Evolutionary conservation across 2,797 vertebrate species (phyloP), one percentile per base, ranked within the genome.

Genomic region (Cossypha polioptera): DNA sequence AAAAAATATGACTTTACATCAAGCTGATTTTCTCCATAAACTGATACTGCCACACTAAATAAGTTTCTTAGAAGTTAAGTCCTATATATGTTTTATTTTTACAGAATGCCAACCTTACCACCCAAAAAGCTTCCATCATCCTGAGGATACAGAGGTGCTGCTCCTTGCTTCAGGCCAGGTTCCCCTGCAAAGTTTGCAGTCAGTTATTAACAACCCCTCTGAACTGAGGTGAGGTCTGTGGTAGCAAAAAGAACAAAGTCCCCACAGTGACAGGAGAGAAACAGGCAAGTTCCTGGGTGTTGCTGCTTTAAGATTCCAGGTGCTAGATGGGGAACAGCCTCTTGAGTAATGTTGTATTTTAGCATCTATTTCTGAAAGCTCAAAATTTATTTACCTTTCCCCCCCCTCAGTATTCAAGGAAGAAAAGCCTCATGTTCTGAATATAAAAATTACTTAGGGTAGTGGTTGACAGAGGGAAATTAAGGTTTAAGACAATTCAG

Each of bases 311-410:
- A 13, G 29, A 26, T 31, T 20, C 47, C 33, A 14, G 7, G 3
- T 0, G 9, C 4, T 24, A 35, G 35, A 14, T 31, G 17, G 35
- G 47, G 19, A 89, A 33, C 26, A 54, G 1, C 25, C 63, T 21
- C 43, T 7, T 16, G 4, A 58, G 29, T 25, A 29, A 3, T 1
- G 16, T 1, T 6, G 0, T 0, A 7, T 14, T 71, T 59, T 4
- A 51, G 36, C 22, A 36, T 45, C 21, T 47, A 31, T 38, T 50
- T 28, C 17, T 42, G 11, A 45, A 20, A 5, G 38, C n/a, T 76
- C 16, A 5, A 16, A 7, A 38, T 31, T 9, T 2, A 53, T 33
- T 59, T 45, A 19, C 18, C 8, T 42, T 33, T 40, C 4, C 5
- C 1, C 5, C 13, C 13, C 10, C 16, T 20, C n/a, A 67, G 5